phyloP scores from a whole-genome alignment of 1,140 invertebrate species.

The Psilanteris sp. region DNA sequence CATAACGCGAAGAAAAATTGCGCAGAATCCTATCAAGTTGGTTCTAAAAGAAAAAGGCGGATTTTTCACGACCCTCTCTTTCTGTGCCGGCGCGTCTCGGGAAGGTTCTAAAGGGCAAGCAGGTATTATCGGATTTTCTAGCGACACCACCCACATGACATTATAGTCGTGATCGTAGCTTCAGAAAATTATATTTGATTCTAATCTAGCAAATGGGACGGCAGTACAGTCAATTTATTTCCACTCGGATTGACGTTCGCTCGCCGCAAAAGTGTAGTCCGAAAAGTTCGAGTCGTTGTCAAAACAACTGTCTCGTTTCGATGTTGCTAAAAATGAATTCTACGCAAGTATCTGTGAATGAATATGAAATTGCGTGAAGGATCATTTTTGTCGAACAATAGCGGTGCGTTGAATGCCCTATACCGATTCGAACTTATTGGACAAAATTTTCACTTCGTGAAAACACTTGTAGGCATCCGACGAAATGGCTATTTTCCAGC shows the following conservation, averaged over 20 bases:
- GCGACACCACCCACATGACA: constrained; percentile 61
- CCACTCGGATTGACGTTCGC: constrained; percentile 68
- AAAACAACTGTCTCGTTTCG: background rate
- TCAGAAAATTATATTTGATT: constrained; percentile 78
- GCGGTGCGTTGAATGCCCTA: too few relatives aligned
- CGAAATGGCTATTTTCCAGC: constrained; percentile 80
- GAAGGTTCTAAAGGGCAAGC: constrained; percentile 57
- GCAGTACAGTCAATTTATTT: constrained; percentile 76
- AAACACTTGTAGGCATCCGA: constrained; percentile 70
- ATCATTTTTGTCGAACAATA: too few relatives aligned
- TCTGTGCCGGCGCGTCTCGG: constrained; percentile 13
- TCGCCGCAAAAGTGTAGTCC: constrained; percentile 54
- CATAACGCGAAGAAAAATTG: constrained; percentile 61
- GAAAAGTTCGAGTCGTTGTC: constrained; percentile 11
- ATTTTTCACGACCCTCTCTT: constrained; percentile 49
- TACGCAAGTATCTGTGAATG: too few relatives aligned
- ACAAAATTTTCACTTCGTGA: constrained; percentile 36
- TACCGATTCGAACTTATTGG: constrained; percentile 15
- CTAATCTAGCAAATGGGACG: constrained; percentile 78
- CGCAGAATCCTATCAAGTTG: constrained; percentile 53
- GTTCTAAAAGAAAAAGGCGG: constrained; percentile 52
- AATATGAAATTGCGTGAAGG: too few relatives aligned
- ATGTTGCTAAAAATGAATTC: too few relatives aligned
- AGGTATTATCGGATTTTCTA: constrained; percentile 66
- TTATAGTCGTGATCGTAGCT: constrained; percentile 65